Conservation (phyloP, 2,797 vertebrate species). For the Kryptolebias ocellatus region DNA sequence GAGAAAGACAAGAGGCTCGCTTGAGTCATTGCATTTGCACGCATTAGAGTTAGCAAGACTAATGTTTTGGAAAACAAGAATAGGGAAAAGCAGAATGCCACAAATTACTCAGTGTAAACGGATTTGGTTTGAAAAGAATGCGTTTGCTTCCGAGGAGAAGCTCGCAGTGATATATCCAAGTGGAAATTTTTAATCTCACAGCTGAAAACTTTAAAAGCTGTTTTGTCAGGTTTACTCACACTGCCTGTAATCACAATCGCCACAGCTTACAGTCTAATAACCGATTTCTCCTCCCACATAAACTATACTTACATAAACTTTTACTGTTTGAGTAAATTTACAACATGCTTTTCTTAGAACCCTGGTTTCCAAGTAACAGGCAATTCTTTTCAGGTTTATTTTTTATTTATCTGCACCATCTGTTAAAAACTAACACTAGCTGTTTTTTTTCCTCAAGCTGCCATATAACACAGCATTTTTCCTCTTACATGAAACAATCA, state of each 20-base stretch:
- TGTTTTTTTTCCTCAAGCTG: constrained; percentile 15
- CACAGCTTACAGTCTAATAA: constrained; percentile 55
- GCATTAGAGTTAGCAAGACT: constrained; percentile 83
- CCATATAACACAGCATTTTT: constrained; percentile 33
- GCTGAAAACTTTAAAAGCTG: constrained; percentile 80
- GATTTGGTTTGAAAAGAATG: constrained; percentile 82
- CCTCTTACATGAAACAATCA: constrained; percentile 55
- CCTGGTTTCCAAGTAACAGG: constrained; percentile 8
- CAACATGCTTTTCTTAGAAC: constrained; percentile 8
- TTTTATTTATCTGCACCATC: constrained; percentile 7
- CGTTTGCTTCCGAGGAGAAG: constrained; percentile 67
- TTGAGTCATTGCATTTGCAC: constrained; percentile 81
- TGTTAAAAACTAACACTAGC: constrained; percentile 17
- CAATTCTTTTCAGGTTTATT: constrained; percentile 11
- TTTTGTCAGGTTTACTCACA: constrained; percentile 67
- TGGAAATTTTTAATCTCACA: constrained; percentile 83
- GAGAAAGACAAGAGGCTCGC: constrained; percentile 55
- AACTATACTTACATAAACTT: constrained; percentile 14
- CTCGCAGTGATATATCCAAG: constrained; percentile 70
- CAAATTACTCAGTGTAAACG: constrained; percentile 73
- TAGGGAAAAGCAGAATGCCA: constrained; percentile 71
- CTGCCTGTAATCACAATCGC: constrained; percentile 62
- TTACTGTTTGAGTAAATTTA: constrained; percentile 35
- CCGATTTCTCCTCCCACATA: constrained; percentile 51
- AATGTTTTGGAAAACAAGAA: constrained; percentile 85